Conservation (phyloP, 2,113 vertebrate species). For the Alligator mississippiensis region DNA sequence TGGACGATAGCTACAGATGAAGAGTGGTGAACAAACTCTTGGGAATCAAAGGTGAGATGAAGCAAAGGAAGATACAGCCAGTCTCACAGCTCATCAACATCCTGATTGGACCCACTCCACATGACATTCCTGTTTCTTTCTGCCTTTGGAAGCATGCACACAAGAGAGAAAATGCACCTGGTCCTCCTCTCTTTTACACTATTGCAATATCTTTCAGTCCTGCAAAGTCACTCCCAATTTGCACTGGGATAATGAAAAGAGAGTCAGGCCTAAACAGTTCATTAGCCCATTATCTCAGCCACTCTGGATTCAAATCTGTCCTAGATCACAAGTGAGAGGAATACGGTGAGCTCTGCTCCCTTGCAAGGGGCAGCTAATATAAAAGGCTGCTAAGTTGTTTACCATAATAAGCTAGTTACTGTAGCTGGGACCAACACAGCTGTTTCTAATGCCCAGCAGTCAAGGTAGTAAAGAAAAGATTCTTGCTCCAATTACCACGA, state of each 20-base stretch:
- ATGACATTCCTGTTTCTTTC: not conserved
- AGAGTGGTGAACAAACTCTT: not conserved
- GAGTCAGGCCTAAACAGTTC: not conserved
- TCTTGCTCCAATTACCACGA: not conserved
- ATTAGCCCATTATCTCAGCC: not conserved
- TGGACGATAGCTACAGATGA: slow-evolving; percentile 42
- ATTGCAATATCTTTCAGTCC: not conserved
- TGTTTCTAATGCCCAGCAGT: not conserved
- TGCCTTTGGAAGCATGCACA: not conserved
- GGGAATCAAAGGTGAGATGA: slow-evolving; percentile 45
- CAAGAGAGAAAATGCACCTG: not conserved
- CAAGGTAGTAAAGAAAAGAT: not conserved
- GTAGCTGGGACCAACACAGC: not conserved
- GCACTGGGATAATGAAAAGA: not conserved
- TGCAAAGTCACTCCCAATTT: slow-evolving; percentile 28
- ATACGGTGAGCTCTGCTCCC: not conserved
- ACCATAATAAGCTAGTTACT: not conserved
- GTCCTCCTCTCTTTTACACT: slow-evolving; percentile 43
- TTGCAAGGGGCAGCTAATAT: slow-evolving; percentile 8
- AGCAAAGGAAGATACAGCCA: not conserved
- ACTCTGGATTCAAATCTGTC: not conserved
- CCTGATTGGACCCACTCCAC: slow-evolving; percentile 32
- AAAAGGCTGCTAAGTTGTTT: not conserved
- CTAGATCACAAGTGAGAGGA: not conserved
- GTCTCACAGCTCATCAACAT: not conserved